Base-by-base conservation (phyloP, 2,888 invertebrate species). In the Microplitis deprimator region DNA sequence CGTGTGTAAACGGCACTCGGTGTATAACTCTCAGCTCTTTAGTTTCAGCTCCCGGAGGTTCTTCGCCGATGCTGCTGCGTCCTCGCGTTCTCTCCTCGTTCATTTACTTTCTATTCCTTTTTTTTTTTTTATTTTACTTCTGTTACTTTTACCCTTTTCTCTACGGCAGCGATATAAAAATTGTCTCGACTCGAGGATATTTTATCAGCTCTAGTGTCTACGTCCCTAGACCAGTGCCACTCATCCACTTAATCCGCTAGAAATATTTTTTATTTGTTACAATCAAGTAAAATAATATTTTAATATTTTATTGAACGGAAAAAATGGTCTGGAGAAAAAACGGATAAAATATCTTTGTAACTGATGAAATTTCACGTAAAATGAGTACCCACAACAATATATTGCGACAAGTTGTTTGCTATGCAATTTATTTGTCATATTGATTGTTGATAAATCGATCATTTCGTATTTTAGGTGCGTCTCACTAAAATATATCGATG, bases 161-260 rank as follows among this genome's bases (percentile, higher is more conserved):
- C 50, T 5, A 50, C 50, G 13, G 10, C 50, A n/a, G 59, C 70
- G 68, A 62, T 10, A 38, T 68, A 68, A 78, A 77, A 73, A 77
- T 78, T 78, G 79, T 74, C 77, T 50, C 50, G 50, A 76, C 50
- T 50, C 50, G 79, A 77, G 76, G 77, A 79, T 80, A 81, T 81
- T 80, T 80, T 79, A 79, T 80, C 79, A 76, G 29, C 75, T 78
- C 60, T 76, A 74, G 70, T 64, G 41, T 73, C 65, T 75, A 59
- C 74, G 68, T 39, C 68, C 68, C 68, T 61, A 62, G 39, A 38
- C 10, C 68, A 60, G 74, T 75, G 74, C 16, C 38, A 61, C 68
- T 74, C 73, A 74, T 38, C 41, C 16, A 38, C 7, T n/a, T 68
- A 5, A 68, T 6, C 50, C 10, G 8, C 2, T 6, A 6, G 13